These are phyloP conservation scores for Macrostomum lignano DNA, from an alignment of 1,140 invertebrate genomes.

Conservation along the genomic window DNA sequence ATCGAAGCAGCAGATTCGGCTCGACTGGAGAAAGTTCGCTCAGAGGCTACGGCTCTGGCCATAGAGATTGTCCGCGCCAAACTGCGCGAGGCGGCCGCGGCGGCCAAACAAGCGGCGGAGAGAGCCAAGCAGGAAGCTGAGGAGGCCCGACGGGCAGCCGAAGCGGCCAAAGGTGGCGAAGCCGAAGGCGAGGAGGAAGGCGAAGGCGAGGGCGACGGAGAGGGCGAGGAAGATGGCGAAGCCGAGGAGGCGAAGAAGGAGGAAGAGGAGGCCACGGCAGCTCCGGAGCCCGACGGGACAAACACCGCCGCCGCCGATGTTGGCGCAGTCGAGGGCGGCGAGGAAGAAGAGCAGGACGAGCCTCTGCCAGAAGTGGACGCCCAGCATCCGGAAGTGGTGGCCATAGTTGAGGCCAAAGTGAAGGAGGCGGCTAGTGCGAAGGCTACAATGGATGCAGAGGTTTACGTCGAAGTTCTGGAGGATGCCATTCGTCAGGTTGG, in stretches of 20 bases:
- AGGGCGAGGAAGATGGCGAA: conserved; percentile 3
- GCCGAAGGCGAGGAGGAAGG: conserved; percentile 7
- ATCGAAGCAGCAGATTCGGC: background rate
- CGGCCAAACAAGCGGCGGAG: too few relatives aligned
- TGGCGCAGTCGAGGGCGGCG: too few relatives aligned
- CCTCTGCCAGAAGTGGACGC: conserved; percentile 13
- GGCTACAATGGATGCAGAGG: conserved; percentile 13
- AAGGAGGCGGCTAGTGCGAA: conserved; percentile 14
- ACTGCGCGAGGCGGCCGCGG: too few relatives aligned
- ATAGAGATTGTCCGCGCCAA: conserved; percentile 1
- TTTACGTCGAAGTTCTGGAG: conserved; percentile 16
- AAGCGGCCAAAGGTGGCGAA: conserved; percentile 7
- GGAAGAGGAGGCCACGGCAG: background rate
- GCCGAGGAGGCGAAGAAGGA: conserved; percentile 1
- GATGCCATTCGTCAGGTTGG: conserved; percentile 14
- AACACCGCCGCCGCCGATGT: background rate
- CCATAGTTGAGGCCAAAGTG: conserved; percentile 15
- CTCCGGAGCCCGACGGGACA: background rate
- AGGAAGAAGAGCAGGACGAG: background rate
- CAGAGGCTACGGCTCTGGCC: background rate
- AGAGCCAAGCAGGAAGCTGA: background rate
- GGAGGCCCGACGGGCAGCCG: background rate
- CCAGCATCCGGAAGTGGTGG: conserved; percentile 18
- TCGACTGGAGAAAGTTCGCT: background rate
- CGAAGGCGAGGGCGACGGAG: background rate